Conservation (phyloP, 1,140 invertebrate genomes). For the Notospermus geniculatus region DNA sequence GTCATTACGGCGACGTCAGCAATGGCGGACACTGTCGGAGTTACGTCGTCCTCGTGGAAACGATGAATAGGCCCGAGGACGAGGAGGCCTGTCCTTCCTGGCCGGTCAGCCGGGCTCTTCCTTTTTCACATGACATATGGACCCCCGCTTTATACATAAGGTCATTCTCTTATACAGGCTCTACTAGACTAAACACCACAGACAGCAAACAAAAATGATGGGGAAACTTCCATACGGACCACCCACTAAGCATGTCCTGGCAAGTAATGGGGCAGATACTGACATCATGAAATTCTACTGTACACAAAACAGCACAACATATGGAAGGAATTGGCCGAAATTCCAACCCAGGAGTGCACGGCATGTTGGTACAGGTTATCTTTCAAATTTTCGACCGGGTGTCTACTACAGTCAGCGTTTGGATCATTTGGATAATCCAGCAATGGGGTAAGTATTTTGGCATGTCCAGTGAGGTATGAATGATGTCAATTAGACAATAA, state of each 20-base stretch:
- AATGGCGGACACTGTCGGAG: no score
- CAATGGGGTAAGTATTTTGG: conserved; percentile 44
- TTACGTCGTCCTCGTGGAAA: no score
- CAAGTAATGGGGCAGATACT: conserved; percentile 49
- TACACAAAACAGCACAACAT: conserved; percentile 49
- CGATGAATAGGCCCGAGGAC: no score
- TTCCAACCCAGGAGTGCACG: conserved; percentile 43
- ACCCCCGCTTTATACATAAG: no score
- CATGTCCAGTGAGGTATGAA: no score
- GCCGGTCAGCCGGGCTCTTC: no score
- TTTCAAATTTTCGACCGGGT: conserved; percentile 48
- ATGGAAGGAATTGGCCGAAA: conserved; percentile 50
- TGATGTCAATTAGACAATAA: neutral
- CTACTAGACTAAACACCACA: no score
- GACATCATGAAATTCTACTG: conserved; percentile 55
- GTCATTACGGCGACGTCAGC: no score
- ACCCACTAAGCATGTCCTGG: conserved; percentile 40
- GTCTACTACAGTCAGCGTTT: conserved; percentile 50
- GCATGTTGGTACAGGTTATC: conserved; percentile 52
- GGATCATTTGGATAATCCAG: conserved; percentile 53
- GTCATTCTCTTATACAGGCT: no score
- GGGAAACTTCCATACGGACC: conserved; percentile 24
- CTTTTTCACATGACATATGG: no score
- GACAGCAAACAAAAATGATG: no score
- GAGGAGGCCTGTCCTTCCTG: no score